Evolutionary conservation across 2,113 vertebrate genomes (phyloP).

Genomic region (Saccopteryx bilineata): DNA sequence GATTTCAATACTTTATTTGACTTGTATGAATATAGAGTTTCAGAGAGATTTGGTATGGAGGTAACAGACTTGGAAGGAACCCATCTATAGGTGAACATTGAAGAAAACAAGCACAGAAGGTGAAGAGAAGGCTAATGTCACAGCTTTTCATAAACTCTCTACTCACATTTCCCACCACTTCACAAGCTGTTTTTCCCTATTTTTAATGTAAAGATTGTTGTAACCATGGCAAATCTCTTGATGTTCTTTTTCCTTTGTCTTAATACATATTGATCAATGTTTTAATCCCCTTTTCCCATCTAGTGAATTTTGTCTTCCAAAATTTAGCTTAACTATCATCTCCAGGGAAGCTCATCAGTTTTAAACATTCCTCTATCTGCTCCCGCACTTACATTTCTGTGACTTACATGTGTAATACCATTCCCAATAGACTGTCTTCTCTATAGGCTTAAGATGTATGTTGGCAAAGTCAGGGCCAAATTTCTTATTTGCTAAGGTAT

Average conservation of each 20-base stretch:
- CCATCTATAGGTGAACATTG: not conserved
- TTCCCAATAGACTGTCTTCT: not conserved
- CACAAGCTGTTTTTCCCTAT: not conserved
- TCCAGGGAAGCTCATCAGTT: not conserved
- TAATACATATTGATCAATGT: not conserved
- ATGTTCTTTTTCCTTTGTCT: not conserved
- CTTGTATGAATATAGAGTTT: not conserved
- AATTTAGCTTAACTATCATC: not conserved
- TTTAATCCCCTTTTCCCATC: not conserved
- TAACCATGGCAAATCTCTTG: not conserved
- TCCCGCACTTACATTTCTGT: not conserved
- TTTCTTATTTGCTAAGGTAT: slow-evolving; percentile 11
- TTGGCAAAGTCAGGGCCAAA: not conserved
- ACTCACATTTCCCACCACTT: not conserved
- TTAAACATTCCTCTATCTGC: not conserved
- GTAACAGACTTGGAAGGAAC: not conserved
- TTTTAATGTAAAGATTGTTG: not conserved
- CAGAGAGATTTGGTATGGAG: not conserved
- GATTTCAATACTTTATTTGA: not conserved
- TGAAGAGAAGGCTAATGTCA: not conserved
- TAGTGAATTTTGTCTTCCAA: not conserved
- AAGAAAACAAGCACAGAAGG: not conserved
- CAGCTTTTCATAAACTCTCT: not conserved
- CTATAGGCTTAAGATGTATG: not conserved
- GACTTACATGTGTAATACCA: not conserved